Base-by-base conservation (phyloP, 2,113 vertebrate species). In the Clarias batrachus region DNA sequence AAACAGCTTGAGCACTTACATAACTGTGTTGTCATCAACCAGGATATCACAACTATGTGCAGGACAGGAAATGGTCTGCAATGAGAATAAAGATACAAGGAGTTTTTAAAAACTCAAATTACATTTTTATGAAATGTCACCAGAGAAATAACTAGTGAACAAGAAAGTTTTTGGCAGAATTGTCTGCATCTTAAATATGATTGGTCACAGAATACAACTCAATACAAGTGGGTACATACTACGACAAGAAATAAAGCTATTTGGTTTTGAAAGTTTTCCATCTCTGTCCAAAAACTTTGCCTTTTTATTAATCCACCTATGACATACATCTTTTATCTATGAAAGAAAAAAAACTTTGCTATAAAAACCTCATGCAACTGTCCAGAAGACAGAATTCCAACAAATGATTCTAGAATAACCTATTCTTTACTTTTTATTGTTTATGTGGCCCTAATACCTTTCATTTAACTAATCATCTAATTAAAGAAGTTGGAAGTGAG, bases 31-130 rank as follows among this genome's bases (percentile, higher is more conserved):
- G 96, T 99, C 98, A 94, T 99, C 98, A 83, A 99, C 98, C 95
- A 99, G 96, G 95, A 99, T 99, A 95, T 99, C 98, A 96, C 98
- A 99, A 95, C 97, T 98, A 93, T 99, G 98, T 95, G 98, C 98
- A 94, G 98, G 98, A 93, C 98, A 99, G 81, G 98, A 99, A 96
- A 99, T 99, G 88, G 98, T 99, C 98, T 99, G 92, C 73, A 91
- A 93, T 91, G 56, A 89, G 70, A 92, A 91, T 8, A 90, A 23
- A 4, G 27, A 65, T 56, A 77, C 14, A 85, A 48, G 19, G 21
- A 14, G 17, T 59, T 48, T 41, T 41, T n/a, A 3, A 54, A 27
- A 78, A 21, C 9, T 27, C 57, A 80, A 81, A 37, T 37, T 2
- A 81, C 0, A 41, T 21, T 73, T 73, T 11, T 70, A 74, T 3